Evolutionary conservation across 2,113 vertebrate species (phyloP).

Genomic region (Chionodraco myersi): DNA sequence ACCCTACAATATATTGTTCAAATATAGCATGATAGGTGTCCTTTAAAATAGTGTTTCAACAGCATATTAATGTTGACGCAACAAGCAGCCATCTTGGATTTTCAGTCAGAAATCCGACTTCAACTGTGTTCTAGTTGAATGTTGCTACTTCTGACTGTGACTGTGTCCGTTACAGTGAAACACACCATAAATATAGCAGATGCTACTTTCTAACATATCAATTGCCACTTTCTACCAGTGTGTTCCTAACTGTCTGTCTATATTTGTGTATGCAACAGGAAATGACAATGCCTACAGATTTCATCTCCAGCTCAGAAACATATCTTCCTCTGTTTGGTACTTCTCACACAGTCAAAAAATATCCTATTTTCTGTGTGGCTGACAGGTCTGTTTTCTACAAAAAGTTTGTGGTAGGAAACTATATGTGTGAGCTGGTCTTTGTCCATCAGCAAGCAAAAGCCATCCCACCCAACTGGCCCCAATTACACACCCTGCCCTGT

Average conservation of each 20-base stretch:
- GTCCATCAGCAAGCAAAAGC: slow-evolving; percentile 33
- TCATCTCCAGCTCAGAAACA: slow-evolving; percentile 7
- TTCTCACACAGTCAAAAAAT: slow-evolving; percentile 35
- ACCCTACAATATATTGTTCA: too few relatives aligned
- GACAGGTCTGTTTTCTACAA: slow-evolving; percentile 8
- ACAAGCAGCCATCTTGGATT: too few relatives aligned
- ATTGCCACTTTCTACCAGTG: neutral
- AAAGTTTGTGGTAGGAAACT: neutral
- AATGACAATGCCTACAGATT: too few relatives aligned
- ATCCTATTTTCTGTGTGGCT: slow-evolving; percentile 24
- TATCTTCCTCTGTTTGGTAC: slow-evolving; percentile 31
- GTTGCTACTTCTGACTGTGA: too few relatives aligned
- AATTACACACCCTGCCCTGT: slow-evolving; percentile 52
- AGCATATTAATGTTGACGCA: too few relatives aligned
- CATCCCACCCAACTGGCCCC: slow-evolving; percentile 49
- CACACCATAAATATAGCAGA: neutral
- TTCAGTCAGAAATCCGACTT: too few relatives aligned
- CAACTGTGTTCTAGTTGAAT: too few relatives aligned
- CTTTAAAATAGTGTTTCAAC: too few relatives aligned
- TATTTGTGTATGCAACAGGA: neutral
- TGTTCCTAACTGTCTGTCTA: neutral
- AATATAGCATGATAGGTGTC: too few relatives aligned
- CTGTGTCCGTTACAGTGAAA: too few relatives aligned
- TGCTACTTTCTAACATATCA: neutral
- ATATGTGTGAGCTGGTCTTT: slow-evolving; percentile 17